A percentile compares a stretch with the other conserved stretches of the same genome.
These are phyloP conservation scores for Artibeus jamaicensis DNA, from an alignment of 2,797 vertebrate genomes.

Conservation along the genomic window DNA sequence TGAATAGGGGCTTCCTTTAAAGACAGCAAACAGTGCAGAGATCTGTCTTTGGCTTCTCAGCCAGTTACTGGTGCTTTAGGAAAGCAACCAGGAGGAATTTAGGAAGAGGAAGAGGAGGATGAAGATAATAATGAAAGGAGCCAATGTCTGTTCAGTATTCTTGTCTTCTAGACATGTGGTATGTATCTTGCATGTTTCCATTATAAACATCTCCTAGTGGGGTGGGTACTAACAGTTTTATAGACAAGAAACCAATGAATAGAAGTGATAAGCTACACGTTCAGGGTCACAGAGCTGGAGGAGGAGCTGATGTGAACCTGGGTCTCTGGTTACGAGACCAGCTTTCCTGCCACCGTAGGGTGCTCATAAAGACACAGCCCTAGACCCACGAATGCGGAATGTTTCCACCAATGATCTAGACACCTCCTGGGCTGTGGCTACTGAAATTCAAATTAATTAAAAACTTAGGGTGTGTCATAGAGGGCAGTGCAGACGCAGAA, in stretches of 20 bases:
- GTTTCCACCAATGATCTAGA: not conserved
- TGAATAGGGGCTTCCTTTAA: not conserved
- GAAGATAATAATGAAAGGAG: too few relatives aligned
- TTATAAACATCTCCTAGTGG: not conserved
- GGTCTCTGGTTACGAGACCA: not conserved
- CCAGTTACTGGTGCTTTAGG: not conserved
- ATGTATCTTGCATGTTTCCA: not conserved
- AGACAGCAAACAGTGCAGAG: not conserved
- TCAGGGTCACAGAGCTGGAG: not conserved
- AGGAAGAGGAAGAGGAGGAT: not conserved
- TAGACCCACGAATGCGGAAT: not conserved
- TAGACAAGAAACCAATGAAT: not conserved
- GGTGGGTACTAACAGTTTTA: not conserved
- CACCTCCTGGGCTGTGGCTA: not conserved
- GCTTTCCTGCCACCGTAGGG: not conserved
- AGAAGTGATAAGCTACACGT: not conserved
- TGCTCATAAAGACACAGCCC: not conserved
- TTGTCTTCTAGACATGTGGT: not conserved
- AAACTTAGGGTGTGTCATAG: not conserved
- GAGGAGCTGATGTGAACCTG: not conserved
- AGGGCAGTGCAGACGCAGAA: fast-evolving
- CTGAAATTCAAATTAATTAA: not conserved
- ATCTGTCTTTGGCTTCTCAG: not conserved
- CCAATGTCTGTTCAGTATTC: not conserved
- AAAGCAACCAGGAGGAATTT: not conserved